A percentile compares a stretch with the other conserved stretches of the same genome.
These are phyloP conservation scores for Linepithema humile DNA, from an alignment of 1,140 invertebrate species.

Conservation along the genomic window DNA sequence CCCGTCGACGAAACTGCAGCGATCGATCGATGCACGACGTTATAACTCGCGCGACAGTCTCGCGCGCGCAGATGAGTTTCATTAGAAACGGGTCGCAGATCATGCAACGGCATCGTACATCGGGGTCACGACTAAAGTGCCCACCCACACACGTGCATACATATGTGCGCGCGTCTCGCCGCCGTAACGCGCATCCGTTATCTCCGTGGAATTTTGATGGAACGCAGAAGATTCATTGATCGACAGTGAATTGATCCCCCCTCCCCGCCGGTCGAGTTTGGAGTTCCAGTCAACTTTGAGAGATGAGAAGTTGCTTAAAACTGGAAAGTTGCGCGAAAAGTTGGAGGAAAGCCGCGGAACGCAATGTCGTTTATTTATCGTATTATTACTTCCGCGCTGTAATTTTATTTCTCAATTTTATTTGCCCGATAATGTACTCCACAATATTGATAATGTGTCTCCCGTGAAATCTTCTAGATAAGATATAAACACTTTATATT, in stretches of 20 bases:
- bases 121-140: constrained; percentile 65
- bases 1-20: background rate
- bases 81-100: constrained; percentile 59
- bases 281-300: background rate
- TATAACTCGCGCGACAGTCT: background rate
- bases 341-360: background rate
- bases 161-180: background rate
- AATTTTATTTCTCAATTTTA: background rate
- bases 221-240: constrained; percentile 17
- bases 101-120: constrained; percentile 59
- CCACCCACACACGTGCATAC: background rate
- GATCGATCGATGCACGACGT: constrained; percentile 46
- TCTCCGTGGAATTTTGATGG: constrained; percentile 32
- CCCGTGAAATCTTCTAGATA: background rate
- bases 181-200: constrained; percentile 5
- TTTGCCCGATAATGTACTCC: background rate
- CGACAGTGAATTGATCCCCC: background rate
- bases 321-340: background rate
- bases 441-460: background rate
- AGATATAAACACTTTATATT: background rate
- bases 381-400: background rate
- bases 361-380: background rate
- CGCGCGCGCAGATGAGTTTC: constrained; percentile 42
- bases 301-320: background rate
- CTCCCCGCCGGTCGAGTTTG: background rate